Evolutionary conservation across 2,888 invertebrate genomes (phyloP).

Genomic region (Pemphredon lugubris): DNA sequence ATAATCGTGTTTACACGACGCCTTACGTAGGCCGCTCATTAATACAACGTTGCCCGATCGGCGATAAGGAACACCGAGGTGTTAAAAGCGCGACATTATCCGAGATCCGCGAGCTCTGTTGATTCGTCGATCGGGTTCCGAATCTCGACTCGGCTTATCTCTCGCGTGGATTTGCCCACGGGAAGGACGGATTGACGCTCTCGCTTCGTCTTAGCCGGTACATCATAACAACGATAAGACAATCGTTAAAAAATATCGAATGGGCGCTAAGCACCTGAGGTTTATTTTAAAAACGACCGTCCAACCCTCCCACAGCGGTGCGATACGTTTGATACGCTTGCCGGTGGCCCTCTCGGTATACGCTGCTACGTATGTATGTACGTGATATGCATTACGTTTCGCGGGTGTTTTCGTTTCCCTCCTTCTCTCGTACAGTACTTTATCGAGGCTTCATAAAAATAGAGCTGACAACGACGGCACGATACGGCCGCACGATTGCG

Average conservation of each 20-base stretch:
- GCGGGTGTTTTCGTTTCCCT: constrained; percentile 16
- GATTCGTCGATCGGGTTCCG: too few species aligned
- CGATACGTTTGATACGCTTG: too few species aligned
- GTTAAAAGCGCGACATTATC: too few species aligned
- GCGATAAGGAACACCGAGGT: too few species aligned
- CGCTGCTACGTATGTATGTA: background rate
- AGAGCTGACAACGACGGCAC: constrained; percentile 23
- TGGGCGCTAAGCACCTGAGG: background rate
- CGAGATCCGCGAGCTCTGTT: too few species aligned
- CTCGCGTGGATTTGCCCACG: background rate
- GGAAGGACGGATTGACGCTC: background rate
- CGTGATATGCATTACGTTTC: too few species aligned
- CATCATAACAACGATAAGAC: constrained; percentile 4
- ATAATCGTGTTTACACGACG: background rate
- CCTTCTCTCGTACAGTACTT: constrained; percentile 8
- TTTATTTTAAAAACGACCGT: constrained; percentile 6
- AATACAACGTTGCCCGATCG: background rate
- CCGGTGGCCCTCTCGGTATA: too few species aligned
- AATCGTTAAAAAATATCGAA: constrained; percentile 11
- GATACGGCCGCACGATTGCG: constrained; percentile 16
- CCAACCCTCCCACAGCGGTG: constrained; percentile 1
- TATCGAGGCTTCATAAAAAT: constrained; percentile 34
- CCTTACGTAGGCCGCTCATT: background rate
- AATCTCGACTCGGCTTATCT: too few species aligned
- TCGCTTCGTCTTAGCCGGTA: too few species aligned